Conservation (phyloP, 2,113 vertebrate species). For the pig (Sus scrofa) region T2T-Sscrofa CM000828.6:63138501-63139000, state of each 20-base stretch:
- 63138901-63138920: no score
- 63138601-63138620: neutral
- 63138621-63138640: neutral
- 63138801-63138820: neutral
- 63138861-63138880: no score
- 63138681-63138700: neutral
- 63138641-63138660: neutral
- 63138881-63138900: no score
- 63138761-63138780: neutral
- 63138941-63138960: no score
- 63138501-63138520: neutral
- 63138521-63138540: neutral
- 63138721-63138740: neutral
- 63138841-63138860: no score
- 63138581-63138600: neutral
- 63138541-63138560: neutral
- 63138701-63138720: neutral
- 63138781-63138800: neutral
- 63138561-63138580: neutral
- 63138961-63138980: no score
- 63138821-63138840: no score
- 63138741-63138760: constrained; percentile 25
- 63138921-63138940: no score
- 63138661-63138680: neutral
- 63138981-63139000: no score